Conservation (phyloP, 2,797 vertebrate genomes). For the Eupleurogrammus muticus region DNA sequence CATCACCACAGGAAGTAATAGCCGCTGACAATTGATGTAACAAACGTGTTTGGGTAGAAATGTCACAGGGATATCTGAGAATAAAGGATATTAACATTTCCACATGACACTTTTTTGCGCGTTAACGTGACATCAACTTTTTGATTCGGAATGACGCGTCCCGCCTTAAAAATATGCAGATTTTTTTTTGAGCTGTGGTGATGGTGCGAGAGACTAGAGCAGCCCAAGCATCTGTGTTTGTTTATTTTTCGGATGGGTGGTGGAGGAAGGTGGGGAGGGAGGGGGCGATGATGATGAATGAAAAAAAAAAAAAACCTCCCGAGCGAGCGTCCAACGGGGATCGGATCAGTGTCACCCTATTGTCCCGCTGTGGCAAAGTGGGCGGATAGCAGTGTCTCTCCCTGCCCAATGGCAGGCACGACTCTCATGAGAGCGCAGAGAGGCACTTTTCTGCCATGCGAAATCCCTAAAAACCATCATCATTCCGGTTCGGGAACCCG, state of each 20-base stretch:
- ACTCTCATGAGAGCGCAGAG: conserved; percentile 88
- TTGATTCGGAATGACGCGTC: conserved; percentile 49
- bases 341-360: conserved; percentile 86
- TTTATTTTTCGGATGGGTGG: conserved; percentile 61
- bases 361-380: conserved; percentile 85
- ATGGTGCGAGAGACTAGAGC: conserved; percentile 44
- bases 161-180: conserved; percentile 31
- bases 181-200: conserved; percentile 51
- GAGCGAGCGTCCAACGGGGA: conserved; percentile 68
- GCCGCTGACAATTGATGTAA: conserved; percentile 15
- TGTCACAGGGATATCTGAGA: conserved; percentile 18
- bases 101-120: background rate
- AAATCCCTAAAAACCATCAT: conserved; percentile 89
- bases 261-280: conserved; percentile 7
- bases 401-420: conserved; percentile 92
- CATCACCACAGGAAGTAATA: conserved; percentile 47
- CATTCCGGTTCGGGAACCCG: conserved; percentile 85
- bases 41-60: conserved; percentile 27
- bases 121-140: conserved; percentile 45
- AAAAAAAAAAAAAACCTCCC: conserved; percentile 52
- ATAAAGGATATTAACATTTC: background rate
- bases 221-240: conserved; percentile 64
- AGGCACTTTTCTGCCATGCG: conserved; percentile 86
- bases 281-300: conserved; percentile 69
- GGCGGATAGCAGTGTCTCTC: conserved; percentile 89